Conservation (phyloP, 2,888 invertebrate species). For the Lathronympha strigana region DNA sequence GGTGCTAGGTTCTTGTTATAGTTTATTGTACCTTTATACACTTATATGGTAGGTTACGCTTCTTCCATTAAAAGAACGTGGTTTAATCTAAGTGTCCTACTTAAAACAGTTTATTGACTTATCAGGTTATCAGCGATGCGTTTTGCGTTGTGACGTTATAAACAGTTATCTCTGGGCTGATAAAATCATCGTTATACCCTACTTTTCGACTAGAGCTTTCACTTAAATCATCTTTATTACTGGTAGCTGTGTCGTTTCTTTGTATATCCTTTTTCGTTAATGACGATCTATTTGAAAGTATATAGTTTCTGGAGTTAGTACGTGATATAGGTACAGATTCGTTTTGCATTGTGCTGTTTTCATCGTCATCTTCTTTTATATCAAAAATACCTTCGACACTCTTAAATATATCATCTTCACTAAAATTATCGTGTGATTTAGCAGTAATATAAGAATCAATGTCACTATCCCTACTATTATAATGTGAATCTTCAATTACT, state of each 20-base stretch:
- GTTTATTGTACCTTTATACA: not conserved
- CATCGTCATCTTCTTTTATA: not conserved
- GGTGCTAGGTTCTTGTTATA: not conserved
- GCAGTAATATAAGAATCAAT: constrained; percentile 33
- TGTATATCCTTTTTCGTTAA: not conserved
- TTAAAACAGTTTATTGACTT: not conserved
- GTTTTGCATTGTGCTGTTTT: not conserved
- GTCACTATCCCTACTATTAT: constrained; percentile 32
- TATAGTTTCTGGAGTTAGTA: not conserved
- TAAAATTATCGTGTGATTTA: constrained; percentile 30
- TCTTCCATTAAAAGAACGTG: not conserved
- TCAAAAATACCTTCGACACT: constrained; percentile 8
- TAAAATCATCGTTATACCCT: not conserved
- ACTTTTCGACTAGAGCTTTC: constrained; percentile 1
- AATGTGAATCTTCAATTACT: constrained; percentile 14
- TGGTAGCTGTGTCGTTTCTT: not conserved
- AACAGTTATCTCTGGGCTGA: constrained; percentile 20
- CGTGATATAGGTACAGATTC: not conserved
- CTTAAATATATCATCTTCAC: constrained; percentile 25
- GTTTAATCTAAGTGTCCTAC: not conserved
- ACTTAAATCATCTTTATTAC: not conserved
- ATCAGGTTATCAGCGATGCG: constrained; percentile 31
- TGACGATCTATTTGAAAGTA: not conserved
- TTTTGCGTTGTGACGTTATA: constrained; percentile 27
- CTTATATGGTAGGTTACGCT: not conserved